Evolutionary conservation across 2,888 invertebrate species (phyloP), one percentile per base, ranked within the genome.

Genomic region (Tuberolachnus salignus): DNA sequence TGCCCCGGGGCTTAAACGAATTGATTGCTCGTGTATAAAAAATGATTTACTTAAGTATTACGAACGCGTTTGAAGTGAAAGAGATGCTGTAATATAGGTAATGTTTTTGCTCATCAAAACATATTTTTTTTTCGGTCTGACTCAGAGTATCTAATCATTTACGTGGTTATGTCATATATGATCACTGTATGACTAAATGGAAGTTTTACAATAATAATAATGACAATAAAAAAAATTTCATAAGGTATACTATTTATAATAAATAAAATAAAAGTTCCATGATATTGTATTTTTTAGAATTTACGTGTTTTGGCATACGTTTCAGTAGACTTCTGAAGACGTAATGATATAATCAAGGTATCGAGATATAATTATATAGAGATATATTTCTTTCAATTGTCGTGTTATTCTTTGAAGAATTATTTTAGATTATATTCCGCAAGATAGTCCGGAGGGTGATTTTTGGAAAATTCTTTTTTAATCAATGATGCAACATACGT

Each of bases 11-110:
- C 57, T 78, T 51, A 23, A 67, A 75, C 13, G 59, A 59, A 78
- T 69, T 49, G 67, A 67, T 78, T 51, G 3, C 59, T 69, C 57
- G 42, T 61, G 78, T 78, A 34, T 67, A 78, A 78, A 69, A 78
- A 19, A 59, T 23, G 51, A 49, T 67, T 78, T 69, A 78, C 67
- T 67, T 67, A 61, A 21, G 21, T 61, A 78, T 69, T 78, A 78
- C 42, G 46, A 78, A 59, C 49, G 34, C 34, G 34, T 59, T 55
- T 49, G 19, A 49, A 49, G 78, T 78, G 78, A 78, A 78, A 78
- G 78, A 78, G 66, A 78, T 78, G 59, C 78, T 69, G 78, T 78
- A 78, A 70, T 55, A 26, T 64, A 34, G 34, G n/a, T 53, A 51
- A 78, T 67, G 67, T 66, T n/a, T 10, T 11, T 14, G 66, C 42